phyloP scores from a whole-genome alignment of 2,888 invertebrate genomes.

The Iselma pallidipennis region DNA sequence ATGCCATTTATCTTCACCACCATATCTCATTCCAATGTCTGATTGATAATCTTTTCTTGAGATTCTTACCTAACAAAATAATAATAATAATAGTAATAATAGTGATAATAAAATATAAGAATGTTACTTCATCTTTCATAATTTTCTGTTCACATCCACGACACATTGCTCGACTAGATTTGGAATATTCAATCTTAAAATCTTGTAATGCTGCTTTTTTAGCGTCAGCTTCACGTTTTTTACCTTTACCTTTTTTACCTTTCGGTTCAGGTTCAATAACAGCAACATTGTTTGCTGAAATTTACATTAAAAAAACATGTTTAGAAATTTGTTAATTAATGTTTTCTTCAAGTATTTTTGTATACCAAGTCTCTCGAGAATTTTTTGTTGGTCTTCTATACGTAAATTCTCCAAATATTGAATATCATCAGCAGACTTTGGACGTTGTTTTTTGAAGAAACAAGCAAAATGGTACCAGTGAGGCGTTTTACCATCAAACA shows the following conservation, averaged over 20 bases:
- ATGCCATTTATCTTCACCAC: slow-evolving; percentile 87
- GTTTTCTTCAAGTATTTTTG: slow-evolving; percentile 4
- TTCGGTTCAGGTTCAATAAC: slow-evolving; percentile 58
- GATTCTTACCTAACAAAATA: slow-evolving; percentile 63
- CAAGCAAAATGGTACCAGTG: slow-evolving; percentile 89
- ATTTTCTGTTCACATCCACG: slow-evolving; percentile 85
- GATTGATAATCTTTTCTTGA: slow-evolving; percentile 85
- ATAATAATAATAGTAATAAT: slow-evolving; percentile 1
- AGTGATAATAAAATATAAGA: background rate
- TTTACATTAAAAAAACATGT: background rate
- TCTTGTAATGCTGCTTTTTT: slow-evolving; percentile 62
- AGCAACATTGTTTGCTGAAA: slow-evolving; percentile 47
- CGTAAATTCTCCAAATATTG: slow-evolving; percentile 77
- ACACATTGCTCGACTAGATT: slow-evolving; percentile 80
- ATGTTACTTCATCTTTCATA: slow-evolving; percentile 66
- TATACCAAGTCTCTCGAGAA: slow-evolving; percentile 71
- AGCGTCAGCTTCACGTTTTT: slow-evolving; percentile 50
- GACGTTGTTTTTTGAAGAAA: slow-evolving; percentile 82
- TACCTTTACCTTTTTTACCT: slow-evolving; percentile 57
- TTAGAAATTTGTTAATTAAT: background rate
- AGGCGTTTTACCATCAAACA: slow-evolving; percentile 84
- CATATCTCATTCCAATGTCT: slow-evolving; percentile 78
- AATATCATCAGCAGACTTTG: slow-evolving; percentile 75
- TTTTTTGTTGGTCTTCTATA: slow-evolving; percentile 81
- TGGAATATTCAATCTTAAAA: slow-evolving; percentile 82